phyloP scores from a whole-genome alignment of 2,113 vertebrate genomes.

The Oncorhynchus masou region DNA sequence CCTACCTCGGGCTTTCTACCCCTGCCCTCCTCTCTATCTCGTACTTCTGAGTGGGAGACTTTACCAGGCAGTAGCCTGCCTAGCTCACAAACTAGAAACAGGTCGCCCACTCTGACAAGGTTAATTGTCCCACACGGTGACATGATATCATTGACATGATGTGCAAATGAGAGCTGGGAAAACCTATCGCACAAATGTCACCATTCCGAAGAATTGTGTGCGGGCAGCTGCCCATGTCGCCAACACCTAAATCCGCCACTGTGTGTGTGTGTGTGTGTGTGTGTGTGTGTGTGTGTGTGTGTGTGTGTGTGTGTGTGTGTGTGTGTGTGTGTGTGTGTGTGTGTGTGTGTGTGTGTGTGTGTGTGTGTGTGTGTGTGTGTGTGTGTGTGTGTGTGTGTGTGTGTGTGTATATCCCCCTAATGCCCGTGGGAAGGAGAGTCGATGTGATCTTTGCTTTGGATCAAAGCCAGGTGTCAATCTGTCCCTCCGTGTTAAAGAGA shows the following conservation, averaged over 20 bases:
- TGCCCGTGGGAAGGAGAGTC: conserved; percentile 47
- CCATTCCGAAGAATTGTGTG: too few species aligned
- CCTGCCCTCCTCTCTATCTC: too few species aligned
- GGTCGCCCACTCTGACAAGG: too few species aligned
- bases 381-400: neutral
- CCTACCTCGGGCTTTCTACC: too few species aligned
- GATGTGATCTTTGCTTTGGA: conserved; percentile 43
- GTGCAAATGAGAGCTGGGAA: too few species aligned
- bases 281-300: neutral
- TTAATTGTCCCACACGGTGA: too few species aligned
- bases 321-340: neutral
- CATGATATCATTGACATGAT: too few species aligned
- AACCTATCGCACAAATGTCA: too few species aligned
- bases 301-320: neutral
- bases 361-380: neutral
- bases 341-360: neutral
- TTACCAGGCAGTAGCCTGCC: too few species aligned
- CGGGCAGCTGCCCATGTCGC: too few species aligned
- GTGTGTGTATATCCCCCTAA: conserved; percentile 5
- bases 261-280: neutral
- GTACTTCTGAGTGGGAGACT: too few species aligned
- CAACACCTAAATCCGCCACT: neutral
- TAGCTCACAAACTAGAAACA: too few species aligned
- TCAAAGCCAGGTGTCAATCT: conserved; percentile 67
- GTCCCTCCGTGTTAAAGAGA: neutral